Evolutionary conservation across 2,113 vertebrate genomes (phyloP).

Genomic region (Hyperopisus bebe): DNA sequence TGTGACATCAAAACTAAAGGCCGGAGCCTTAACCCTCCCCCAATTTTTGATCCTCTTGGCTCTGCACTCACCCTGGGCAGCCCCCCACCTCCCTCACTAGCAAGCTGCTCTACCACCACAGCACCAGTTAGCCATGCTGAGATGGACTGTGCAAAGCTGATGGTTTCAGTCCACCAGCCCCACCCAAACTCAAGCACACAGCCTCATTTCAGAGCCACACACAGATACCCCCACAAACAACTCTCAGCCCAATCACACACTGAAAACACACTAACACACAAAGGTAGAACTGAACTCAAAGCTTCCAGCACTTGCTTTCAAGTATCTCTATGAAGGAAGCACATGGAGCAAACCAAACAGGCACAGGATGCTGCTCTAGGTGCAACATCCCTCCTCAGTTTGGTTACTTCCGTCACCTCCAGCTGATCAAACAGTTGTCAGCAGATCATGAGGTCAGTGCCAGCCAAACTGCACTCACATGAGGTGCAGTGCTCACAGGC

Average conservation of each 20-base stretch:
- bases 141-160: neutral
- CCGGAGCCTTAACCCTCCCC: neutral
- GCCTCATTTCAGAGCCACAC: neutral
- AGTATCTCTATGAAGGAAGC: neutral
- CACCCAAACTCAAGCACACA: neutral
- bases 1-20: neutral
- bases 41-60: neutral
- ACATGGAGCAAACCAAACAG: neutral
- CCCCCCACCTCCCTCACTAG: neutral
- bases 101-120: constrained; percentile 9
- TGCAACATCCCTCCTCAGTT: neutral
- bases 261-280: neutral
- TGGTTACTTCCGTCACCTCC: neutral
- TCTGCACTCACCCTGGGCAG: neutral
- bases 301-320: neutral
- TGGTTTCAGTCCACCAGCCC: neutral
- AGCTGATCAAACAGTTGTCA: neutral
- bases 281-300: neutral
- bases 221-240: neutral
- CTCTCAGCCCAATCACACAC: neutral
- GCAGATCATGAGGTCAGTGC: neutral
- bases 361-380: neutral
- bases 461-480: neutral
- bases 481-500: neutral
- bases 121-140: neutral